Evolutionary conservation across 2,113 vertebrate genomes (phyloP), one percentile per base, ranked within the genome.

Genomic region (Pterocles orientalis): DNA sequence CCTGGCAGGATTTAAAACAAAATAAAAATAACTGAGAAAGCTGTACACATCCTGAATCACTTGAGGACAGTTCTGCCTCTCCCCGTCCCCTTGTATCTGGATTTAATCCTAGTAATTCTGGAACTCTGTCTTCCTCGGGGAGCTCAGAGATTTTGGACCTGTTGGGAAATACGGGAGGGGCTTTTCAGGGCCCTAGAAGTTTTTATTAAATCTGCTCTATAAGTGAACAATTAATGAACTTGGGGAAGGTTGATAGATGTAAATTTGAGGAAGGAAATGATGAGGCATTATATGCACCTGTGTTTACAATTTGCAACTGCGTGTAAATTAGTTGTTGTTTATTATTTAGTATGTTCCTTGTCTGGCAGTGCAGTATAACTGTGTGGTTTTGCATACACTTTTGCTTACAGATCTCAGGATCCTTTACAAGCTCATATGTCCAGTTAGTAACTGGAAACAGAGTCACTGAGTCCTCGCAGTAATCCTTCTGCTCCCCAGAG

Each of bases 41-140:
- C 85, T 82, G 91, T 96, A 68, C 85, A 91, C 90, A 84, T 97
- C 57, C 39, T 98, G 95, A 97, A 97, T 97, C 95, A 90, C 79
- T 90, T 69, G 73, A 57, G 92, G 93, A 83, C 85, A 81, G 33
- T 68, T 88, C 62, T 61, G 50, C 25, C 23, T 84, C 29, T 92
- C 69, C 48, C n/a, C 79, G 26, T n/a, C 65, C 31, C 13, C 33
- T 47, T 0, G 0, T 43, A 41, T 77, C 68, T 86, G 91, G 64
- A 60, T 91, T 73, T 86, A 69, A 72, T 85, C 43, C 80, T n/a
- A 15, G 57, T 39, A 12, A 47, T 79, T 50, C 19, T 81, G 56
- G 26, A 54, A 25, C 21, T 88, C 41, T 90, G 41, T 50, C 51
- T 90, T 62, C 47, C 26, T 36, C 13, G 21, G 31, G 31, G 21